Conservation (phyloP, 2,113 vertebrate species). For the Xiphophorus couchianus region DNA sequence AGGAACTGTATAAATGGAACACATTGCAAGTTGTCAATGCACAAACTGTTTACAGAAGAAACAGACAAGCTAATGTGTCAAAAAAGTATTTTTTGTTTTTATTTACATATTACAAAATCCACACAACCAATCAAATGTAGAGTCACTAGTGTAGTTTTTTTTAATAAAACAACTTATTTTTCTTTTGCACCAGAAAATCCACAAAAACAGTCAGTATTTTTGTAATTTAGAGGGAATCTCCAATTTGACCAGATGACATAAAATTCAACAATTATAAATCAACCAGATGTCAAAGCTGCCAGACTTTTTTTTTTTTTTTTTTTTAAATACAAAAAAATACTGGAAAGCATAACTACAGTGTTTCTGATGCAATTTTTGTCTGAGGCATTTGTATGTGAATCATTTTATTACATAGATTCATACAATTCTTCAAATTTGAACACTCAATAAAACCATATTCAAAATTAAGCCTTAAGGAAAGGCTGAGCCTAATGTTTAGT, state of each 20-base stretch:
- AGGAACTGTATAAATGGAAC: too few species aligned
- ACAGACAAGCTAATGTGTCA: neutral
- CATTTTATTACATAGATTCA: neutral
- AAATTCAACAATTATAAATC: neutral
- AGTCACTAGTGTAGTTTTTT: neutral
- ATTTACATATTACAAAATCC: slow-evolving; percentile 43
- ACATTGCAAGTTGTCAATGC: too few species aligned
- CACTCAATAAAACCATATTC: neutral
- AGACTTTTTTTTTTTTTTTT: neutral
- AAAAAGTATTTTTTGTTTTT: slow-evolving; percentile 25
- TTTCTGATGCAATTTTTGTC: neutral
- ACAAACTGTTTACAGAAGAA: neutral
- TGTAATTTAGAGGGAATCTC: neutral
- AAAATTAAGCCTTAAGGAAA: neutral
- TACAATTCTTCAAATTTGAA: neutral
- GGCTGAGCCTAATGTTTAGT: neutral
- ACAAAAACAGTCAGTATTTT: neutral
- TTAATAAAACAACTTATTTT: neutral
- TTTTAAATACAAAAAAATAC: neutral
- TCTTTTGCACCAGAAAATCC: neutral
- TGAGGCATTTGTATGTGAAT: neutral
- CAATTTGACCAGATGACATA: neutral
- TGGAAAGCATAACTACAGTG: neutral
- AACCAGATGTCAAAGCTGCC: neutral
- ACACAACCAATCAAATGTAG: slow-evolving; percentile 25